Base-by-base conservation (phyloP, 2,797 vertebrate species). In the Betta splendens region DNA sequence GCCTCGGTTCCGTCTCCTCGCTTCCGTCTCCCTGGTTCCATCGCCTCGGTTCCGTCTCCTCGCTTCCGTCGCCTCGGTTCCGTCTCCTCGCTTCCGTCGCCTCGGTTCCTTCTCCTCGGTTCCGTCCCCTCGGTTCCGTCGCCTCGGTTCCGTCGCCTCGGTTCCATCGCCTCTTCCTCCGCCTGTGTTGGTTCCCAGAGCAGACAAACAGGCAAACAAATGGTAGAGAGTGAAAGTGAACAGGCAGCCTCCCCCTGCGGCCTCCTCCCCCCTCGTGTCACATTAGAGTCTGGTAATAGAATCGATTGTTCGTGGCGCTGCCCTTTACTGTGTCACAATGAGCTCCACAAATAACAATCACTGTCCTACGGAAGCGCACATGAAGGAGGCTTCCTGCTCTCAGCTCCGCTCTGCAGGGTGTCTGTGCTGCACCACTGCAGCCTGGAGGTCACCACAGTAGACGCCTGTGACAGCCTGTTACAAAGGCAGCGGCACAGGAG, bases 381-480 rank as follows among this genome's bases (percentile, higher is more conserved):
- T n/a, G 21, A 12, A 2, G 57, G 10, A 29, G 17, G 9, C 12
- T 22, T 6, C 18, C 8, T n/a, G 32, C 17, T 33, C 18, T 28
- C 12, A 2, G 35, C 50, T 59, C 49, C 32, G 61, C 52, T 29
- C 44, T 70, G 33, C 75, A 42, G 47, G 50, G 55, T 45, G 58
- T 38, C 69, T 35, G 58, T 29, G 9, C 50, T 47, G 51, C 55
- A 40, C 64, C n/a, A 45, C 51, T 0, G 51, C 15, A 11, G 37
- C 46, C 67, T 58, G 7, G 44, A 57, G 33, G 21, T 38, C 55
- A 52, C 43, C 44, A 32, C 36, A 18, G 61, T 85, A 77, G 89
- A 72, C 50, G 52, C 47, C 73, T 51, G 61, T 87, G 90, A 87
- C 84, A 86, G 77, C 48, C 76, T 74, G 69, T 81, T 79, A 77